Base-by-base conservation (phyloP, 2,888 invertebrate genomes). In the Orthosia gracilis region DNA sequence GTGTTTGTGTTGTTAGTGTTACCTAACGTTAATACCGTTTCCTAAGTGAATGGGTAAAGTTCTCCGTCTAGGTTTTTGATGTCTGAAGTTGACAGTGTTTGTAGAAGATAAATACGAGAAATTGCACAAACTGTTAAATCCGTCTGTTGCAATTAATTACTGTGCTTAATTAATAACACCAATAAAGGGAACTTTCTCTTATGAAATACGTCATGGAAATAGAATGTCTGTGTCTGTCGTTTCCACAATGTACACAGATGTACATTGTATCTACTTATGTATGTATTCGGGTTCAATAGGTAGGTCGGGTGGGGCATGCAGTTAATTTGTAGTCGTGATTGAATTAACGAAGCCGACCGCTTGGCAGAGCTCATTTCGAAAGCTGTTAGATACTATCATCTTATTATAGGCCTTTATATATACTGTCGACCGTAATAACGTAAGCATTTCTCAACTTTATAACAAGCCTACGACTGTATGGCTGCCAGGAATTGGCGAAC, bases 291-390 rank as follows among this genome's bases (percentile, higher is more conserved):
- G 86, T 89, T 89, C 84, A 87, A 88, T 88, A 89, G 87, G 83
- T 88, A 88, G 85, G 87, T 87, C 84, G 85, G 82, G 78, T 82
- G 80, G 82, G 87, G 84, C 89, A 88, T 87, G 88, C 88, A 90
- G 90, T 91, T 93, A 91, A 94, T 94, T 94, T 92, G 92, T 92
- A 91, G 91, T 93, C 93, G 91, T 94, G 93, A 94, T 94, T 93
- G 92, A 94, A 93, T 94, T 94, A 94, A 94, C 91, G 91, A 93
- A 93, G 90, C 88, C 88, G 82, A 85, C 87, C 83, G 88, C 87
- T 85, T 80, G 84, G 88, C 85, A 85, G 86, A 90, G 89, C 89
- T 91, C 89, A 92, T 92, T 92, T 91, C 89, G 89, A 91, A 92
- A 92, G 89, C 89, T 88, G 85, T 91, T 90, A 90, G 91, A 92